Conservation (phyloP, 53 echinoderm and acorn worm genomes). For the Mesocentrotus franciscanus region DNA sequence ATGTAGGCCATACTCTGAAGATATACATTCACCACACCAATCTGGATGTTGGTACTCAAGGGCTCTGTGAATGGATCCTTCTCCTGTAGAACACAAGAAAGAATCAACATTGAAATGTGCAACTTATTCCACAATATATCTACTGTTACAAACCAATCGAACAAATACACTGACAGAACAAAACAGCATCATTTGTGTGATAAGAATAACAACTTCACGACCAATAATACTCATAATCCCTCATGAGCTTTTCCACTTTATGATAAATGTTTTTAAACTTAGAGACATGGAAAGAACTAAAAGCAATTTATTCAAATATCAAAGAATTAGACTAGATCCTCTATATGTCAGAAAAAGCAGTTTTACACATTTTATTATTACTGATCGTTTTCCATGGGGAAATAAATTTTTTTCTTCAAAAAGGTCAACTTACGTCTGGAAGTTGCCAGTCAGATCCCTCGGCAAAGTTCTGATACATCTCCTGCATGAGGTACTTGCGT, state of each 20-base stretch:
- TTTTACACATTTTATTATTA: background rate
- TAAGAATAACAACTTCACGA: background rate
- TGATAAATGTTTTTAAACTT: too few species aligned
- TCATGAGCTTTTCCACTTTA: too few species aligned
- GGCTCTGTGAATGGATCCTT: conserved; percentile 97
- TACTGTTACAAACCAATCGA: background rate
- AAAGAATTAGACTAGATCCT: too few species aligned
- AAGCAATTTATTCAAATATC: too few species aligned
- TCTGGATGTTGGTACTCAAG: conserved; percentile 81
- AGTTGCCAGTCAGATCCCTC: conserved; percentile 95
- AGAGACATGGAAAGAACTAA: too few species aligned
- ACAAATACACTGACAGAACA: background rate
- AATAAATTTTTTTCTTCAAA: background rate
- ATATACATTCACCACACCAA: conserved; percentile 89
- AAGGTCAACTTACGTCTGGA: conserved; percentile 83
- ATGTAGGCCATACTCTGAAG: conserved; percentile 95
- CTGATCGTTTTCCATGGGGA: background rate
- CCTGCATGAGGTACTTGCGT: conserved; percentile 99
- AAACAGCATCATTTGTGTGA: background rate
- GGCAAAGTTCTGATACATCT: conserved; percentile 98
- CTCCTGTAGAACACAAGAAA: conserved; percentile 70
- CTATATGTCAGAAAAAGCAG: too few species aligned
- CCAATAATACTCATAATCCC: background rate
- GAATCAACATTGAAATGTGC: background rate
- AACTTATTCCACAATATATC: background rate